phyloP scores from a whole-genome alignment of 2,888 invertebrate species.

The Macrophya annulata region DNA sequence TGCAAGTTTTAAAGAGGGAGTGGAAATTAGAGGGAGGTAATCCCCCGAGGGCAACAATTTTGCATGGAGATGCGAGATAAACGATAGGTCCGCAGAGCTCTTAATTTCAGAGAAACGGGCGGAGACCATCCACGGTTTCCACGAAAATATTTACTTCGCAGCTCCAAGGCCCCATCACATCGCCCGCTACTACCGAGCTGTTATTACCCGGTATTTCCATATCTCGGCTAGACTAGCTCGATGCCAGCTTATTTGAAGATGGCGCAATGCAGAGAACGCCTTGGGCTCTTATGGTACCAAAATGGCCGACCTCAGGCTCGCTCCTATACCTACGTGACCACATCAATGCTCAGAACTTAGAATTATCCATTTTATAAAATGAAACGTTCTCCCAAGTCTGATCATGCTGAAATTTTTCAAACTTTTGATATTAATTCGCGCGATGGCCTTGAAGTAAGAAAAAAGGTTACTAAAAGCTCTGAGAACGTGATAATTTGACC shows the following conservation, averaged over 20 bases:
- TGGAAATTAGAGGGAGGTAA: slow-evolving; percentile 12
- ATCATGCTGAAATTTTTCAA: not conserved
- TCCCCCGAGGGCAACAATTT: slow-evolving; percentile 43
- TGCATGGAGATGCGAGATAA: slow-evolving; percentile 51
- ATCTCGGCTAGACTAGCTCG: slow-evolving; percentile 47
- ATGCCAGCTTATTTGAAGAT: slow-evolving; percentile 40
- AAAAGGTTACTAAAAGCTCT: not conserved
- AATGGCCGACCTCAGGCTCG: slow-evolving; percentile 36
- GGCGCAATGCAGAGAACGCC: slow-evolving; percentile 47
- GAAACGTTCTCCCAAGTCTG: not conserved
- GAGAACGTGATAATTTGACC: not conserved
- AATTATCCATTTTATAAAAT: not conserved
- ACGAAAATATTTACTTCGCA: slow-evolving; percentile 72
- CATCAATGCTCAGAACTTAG: not conserved
- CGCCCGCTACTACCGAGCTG: slow-evolving; percentile 45
- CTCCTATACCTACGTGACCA: not conserved
- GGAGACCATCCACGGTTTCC: slow-evolving; percentile 70
- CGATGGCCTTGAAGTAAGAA: not conserved
- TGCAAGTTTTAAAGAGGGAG: not conserved
- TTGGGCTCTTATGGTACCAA: slow-evolving; percentile 43
- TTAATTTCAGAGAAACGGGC: slow-evolving; percentile 45
- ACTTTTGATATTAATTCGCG: not conserved
- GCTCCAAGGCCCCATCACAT: not conserved
- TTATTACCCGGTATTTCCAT: slow-evolving; percentile 52
- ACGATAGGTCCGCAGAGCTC: slow-evolving; percentile 54